Evolutionary conservation across 1,140 invertebrate species (phyloP), one percentile per base, ranked within the genome.

Genomic region (Nymphalis io): DNA sequence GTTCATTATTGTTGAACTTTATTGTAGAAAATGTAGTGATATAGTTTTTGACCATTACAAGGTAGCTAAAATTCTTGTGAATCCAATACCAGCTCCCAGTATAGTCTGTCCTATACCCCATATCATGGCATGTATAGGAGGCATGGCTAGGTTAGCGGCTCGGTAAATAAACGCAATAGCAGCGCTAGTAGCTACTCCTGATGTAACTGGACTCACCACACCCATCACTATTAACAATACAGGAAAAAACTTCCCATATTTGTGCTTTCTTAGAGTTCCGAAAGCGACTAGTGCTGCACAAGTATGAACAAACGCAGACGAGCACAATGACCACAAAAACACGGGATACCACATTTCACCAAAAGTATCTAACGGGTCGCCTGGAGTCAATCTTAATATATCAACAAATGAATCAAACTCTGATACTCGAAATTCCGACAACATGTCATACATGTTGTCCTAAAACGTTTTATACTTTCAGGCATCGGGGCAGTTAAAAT

Each of bases 341-440:
- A 98, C 95, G 80, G 98, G 96, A 89, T 98, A 98, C 97, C 97
- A 98, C 96, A 99, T 99, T 90, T 98, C 97, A 93, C 94, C 88
- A 92, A 96, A 95, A 44, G 93, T 94, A 83, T 94, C 93, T 57
- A 95, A 90, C 33, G 92, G 91, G 78, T 94, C 93, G 61, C 92
- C 90, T 60, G 93, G 92, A 75, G 93, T 93, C 60, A 95, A 88
- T 72, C 92, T 93, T 81, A 95, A 90, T 81, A 95, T 94, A 84
- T 94, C 92, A 70, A 92, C 92, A 76, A 94, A 92, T 60, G 94
- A 94, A 89, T 95, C 94, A 84, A 95, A 90, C 83, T 94, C 93
- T 72, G 93, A 93, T 51, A 93, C 88, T 74, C 86, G 81, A 72
- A 92, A 92, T 70, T 93, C 92, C 48, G 93, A 93, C 83, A 93